These are phyloP conservation scores for Hyles vespertilio DNA, from an alignment of 1,140 invertebrate species.

Conservation along the genomic window DNA sequence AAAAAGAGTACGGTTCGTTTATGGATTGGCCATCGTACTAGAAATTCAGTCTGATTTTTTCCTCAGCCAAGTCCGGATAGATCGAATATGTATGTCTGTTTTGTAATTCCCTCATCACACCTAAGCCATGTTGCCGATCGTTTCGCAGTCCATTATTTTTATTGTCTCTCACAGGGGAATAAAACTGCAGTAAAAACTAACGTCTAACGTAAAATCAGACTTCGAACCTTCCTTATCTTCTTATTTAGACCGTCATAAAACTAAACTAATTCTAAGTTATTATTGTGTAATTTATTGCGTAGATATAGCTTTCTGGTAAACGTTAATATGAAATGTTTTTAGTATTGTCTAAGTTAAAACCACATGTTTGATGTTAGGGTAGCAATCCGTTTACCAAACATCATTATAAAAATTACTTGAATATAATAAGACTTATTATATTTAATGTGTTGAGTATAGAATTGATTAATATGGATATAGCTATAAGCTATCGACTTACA, in stretches of 20 bases:
- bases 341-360: too few relatives aligned
- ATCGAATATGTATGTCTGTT: too few relatives aligned
- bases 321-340: too few relatives aligned
- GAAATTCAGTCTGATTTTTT: not conserved
- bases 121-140: slow-evolving; percentile 1
- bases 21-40: not conserved
- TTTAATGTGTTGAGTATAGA: too few relatives aligned
- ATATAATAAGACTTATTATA: too few relatives aligned
- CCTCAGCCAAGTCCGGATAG: too few relatives aligned
- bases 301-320: slow-evolving; percentile 1
- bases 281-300: slow-evolving; percentile 7
- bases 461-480: too few relatives aligned
- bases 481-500: too few relatives aligned
- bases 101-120: not conserved
- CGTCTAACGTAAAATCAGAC: slow-evolving; percentile 11
- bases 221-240: slow-evolving; percentile 8
- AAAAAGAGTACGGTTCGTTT: too few relatives aligned
- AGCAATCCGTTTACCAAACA: too few relatives aligned
- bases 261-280: slow-evolving; percentile 5
- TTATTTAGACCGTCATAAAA: slow-evolving; percentile 9
- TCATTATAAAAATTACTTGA: too few relatives aligned
- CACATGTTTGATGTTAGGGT: too few relatives aligned
- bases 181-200: slow-evolving; percentile 15
- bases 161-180: slow-evolving; percentile 9
- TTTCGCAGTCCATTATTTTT: slow-evolving; percentile 7